Conservation (phyloP, 2,113 vertebrate species). For the Megalops atlanticus region DNA sequence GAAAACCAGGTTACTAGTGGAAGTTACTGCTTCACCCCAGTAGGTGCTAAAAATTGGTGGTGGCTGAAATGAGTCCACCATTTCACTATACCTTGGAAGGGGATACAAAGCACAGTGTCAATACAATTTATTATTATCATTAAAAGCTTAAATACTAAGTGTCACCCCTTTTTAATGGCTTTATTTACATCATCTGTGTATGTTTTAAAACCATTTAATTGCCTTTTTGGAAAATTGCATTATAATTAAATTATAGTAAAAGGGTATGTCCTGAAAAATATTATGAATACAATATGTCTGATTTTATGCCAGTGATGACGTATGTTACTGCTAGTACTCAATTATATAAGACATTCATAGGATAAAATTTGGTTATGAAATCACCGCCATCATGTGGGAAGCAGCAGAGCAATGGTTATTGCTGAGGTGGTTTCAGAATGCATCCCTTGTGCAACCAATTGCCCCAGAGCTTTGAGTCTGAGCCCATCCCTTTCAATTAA, state of each 20-base stretch:
- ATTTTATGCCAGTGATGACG: neutral
- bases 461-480: constrained; percentile 55
- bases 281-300: constrained; percentile 3
- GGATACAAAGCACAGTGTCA: too few relatives aligned
- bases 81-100: too few relatives aligned
- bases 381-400: neutral
- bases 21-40: too few relatives aligned
- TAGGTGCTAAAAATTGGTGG: too few relatives aligned
- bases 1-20: too few relatives aligned
- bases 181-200: too few relatives aligned
- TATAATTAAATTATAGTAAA: neutral
- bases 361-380: constrained; percentile 19
- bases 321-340: neutral
- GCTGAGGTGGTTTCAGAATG: constrained; percentile 35
- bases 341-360: neutral
- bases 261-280: neutral
- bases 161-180: too few relatives aligned
- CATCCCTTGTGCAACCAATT: constrained; percentile 43
- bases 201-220: too few relatives aligned
- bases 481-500: constrained; percentile 72
- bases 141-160: too few relatives aligned
- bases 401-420: constrained; percentile 37
- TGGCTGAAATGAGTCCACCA: too few relatives aligned
- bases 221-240: neutral
- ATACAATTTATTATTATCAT: too few relatives aligned